Evolutionary conservation across 2,888 invertebrate genomes (phyloP).

Genomic region (Noctua fimbriata): DNA sequence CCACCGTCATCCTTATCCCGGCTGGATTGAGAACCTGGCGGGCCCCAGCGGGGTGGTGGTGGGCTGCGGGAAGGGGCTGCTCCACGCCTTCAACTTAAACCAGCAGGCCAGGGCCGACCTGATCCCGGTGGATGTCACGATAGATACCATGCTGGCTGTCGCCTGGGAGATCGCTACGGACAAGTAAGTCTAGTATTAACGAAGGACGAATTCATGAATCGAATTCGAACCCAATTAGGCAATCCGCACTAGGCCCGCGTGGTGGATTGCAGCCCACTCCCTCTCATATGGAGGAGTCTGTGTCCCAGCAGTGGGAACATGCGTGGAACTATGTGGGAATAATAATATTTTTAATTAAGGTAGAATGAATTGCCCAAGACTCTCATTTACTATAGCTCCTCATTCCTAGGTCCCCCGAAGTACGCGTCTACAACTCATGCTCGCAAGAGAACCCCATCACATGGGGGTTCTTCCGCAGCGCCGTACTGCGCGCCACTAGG

Average conservation of each 20-base stretch:
- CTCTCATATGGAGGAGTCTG: not conserved
- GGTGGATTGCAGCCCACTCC: not conserved
- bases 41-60: slow-evolving; percentile 94
- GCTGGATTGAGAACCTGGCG: slow-evolving; percentile 97
- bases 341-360: not conserved
- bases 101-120: slow-evolving; percentile 91
- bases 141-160: slow-evolving; percentile 92
- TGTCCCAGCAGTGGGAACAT: not conserved
- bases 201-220: not conserved
- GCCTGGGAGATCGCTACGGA: slow-evolving; percentile 92
- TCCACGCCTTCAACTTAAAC: slow-evolving; percentile 91
- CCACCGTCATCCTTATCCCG: slow-evolving; percentile 90
- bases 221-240: not conserved
- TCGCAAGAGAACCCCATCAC: slow-evolving; percentile 93
- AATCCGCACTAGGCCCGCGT: no score
- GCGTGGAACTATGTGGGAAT: not conserved
- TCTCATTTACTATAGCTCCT: not conserved
- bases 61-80: slow-evolving; percentile 92
- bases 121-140: slow-evolving; percentile 94
- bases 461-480: slow-evolving; percentile 89
- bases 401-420: slow-evolving; percentile 75
- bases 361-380: not conserved
- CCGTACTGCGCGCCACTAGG: not conserved
- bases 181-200: slow-evolving; percentile 26
- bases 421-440: slow-evolving; percentile 93